Evolutionary conservation across 2,888 invertebrate genomes (phyloP).

Genomic region (Agrilus biguttatus): DNA sequence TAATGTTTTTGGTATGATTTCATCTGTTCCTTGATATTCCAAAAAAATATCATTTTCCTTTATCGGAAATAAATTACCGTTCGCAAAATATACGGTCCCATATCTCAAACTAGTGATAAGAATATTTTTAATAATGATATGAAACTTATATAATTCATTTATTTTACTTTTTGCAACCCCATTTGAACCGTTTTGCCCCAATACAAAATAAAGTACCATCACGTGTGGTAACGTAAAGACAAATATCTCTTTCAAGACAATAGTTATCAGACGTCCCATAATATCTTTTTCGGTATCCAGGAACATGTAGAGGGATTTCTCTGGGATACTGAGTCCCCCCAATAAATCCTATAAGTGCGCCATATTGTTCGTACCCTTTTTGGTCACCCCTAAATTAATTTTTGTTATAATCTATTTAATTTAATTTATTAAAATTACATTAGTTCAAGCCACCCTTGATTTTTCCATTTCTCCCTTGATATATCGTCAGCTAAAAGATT

Average conservation of each 20-base stretch:
- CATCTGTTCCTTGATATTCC: constrained; percentile 33
- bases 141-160: neutral
- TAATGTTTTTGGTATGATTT: constrained; percentile 32
- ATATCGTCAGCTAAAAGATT: constrained; percentile 39
- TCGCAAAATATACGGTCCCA: constrained; percentile 37
- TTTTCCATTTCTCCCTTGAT: constrained; percentile 42
- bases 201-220: constrained; percentile 45
- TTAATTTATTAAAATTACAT: constrained; percentile 30
- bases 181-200: constrained; percentile 36
- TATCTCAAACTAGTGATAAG: constrained; percentile 34
- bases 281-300: constrained; percentile 21
- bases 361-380: constrained; percentile 48
- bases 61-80: constrained; percentile 29
- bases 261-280: constrained; percentile 17
- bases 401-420: neutral
- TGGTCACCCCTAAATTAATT: constrained; percentile 18
- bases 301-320: constrained; percentile 31
- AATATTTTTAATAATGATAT: neutral
- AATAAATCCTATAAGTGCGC: constrained; percentile 43
- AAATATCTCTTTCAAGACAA: constrained; percentile 16
- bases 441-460: constrained; percentile 38
- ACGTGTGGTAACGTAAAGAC: constrained; percentile 24
- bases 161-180: constrained; percentile 42
- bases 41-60: constrained; percentile 35
- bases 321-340: constrained; percentile 32